Conservation (phyloP, 1,140 invertebrate genomes). For the Triops cancriformis region DNA sequence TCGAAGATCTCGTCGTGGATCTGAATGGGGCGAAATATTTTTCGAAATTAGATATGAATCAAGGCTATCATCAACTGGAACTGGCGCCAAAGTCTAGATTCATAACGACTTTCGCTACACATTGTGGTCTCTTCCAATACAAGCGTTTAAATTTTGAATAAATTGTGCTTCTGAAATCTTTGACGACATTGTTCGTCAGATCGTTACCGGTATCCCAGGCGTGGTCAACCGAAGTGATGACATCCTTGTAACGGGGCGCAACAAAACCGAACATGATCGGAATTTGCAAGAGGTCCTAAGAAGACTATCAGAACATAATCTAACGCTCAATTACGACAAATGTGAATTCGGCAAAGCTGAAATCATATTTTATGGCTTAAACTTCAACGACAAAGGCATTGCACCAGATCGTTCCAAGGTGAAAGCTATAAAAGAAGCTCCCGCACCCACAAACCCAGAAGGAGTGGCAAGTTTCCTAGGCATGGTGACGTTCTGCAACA, state of each 20-base stretch:
- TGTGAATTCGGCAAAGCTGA: too few species aligned
- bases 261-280: conserved; percentile 31
- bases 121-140: conserved; percentile 24
- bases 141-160: conserved; percentile 25
- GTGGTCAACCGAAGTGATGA: conserved; percentile 23
- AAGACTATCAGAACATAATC: conserved; percentile 28
- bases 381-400: conserved; percentile 30
- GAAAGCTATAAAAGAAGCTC: conserved; percentile 28
- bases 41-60: conserved; percentile 25
- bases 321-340: conserved; percentile 32
- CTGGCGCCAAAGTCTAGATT: conserved; percentile 16
- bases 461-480: conserved; percentile 32
- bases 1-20: conserved; percentile 22
- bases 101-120: conserved; percentile 21
- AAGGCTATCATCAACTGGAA: too few species aligned
- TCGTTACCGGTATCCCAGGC: conserved; percentile 24
- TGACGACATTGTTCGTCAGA: conserved; percentile 18
- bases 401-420: conserved; percentile 32
- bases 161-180: conserved; percentile 29
- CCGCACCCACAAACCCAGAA: conserved; percentile 30
- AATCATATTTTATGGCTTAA: conserved; percentile 32
- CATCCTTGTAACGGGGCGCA: conserved; percentile 41
- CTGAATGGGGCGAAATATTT: conserved; percentile 22
- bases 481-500: conserved; percentile 31
- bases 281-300: conserved; percentile 31